phyloP scores from a whole-genome alignment of 1,140 invertebrate genomes.

The Gonioctena quinquepunctata region DNA sequence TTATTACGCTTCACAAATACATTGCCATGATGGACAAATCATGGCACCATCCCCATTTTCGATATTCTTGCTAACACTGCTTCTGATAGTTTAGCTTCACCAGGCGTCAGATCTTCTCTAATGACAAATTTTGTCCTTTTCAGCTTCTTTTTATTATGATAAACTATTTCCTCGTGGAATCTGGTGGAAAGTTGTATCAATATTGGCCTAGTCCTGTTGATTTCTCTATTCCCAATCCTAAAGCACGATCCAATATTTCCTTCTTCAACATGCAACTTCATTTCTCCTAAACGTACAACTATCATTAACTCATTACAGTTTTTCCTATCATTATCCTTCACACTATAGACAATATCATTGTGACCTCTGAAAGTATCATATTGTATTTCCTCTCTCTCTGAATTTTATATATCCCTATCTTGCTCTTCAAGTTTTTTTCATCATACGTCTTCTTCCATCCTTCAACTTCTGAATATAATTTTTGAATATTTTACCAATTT shows the following conservation, averaged over 20 bases:
- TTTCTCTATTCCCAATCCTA: not conserved
- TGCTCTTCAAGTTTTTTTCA: not conserved
- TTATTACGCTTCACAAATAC: constrained; percentile 10
- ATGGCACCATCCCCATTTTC: not conserved
- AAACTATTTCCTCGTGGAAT: not conserved
- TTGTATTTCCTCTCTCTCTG: not conserved
- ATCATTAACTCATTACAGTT: not conserved
- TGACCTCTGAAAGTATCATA: not conserved
- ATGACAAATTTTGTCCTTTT: not conserved
- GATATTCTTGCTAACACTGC: not conserved
- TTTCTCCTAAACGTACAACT: not conserved
- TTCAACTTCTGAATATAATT: not conserved
- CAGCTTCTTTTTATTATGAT: not conserved
- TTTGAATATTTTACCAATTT: not conserved
- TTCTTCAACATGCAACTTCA: not conserved
- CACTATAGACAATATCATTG: not conserved
- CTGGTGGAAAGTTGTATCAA: not conserved
- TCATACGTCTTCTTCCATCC: not conserved
- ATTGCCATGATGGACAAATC: not conserved
- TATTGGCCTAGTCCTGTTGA: not conserved
- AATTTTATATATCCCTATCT: not conserved
- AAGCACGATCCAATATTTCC: not conserved
- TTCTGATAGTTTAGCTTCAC: constrained; percentile 1
- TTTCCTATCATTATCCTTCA: not conserved
- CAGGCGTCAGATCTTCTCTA: not conserved